Base-by-base conservation (phyloP, 2,888 invertebrate species). In the Rugalucina vietnamica region DNA sequence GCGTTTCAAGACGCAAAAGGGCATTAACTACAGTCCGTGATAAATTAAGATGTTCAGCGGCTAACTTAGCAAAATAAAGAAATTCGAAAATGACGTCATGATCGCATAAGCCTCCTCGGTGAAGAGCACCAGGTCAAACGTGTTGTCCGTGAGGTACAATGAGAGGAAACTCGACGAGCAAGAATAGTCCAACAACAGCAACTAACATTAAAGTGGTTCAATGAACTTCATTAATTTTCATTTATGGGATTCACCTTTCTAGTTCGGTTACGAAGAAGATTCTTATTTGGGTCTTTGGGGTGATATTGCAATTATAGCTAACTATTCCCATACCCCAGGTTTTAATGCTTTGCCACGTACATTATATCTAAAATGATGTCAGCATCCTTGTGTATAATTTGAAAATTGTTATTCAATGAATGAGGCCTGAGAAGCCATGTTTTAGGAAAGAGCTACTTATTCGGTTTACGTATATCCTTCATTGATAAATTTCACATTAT, bases 11-110 rank as follows among this genome's bases (percentile, higher is more conserved):
- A n/a, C n/a, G n/a, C n/a, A n/a, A n/a, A n/a, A n/a, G n/a, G n/a
- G n/a, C n/a, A n/a, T n/a, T n/a, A n/a, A n/a, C n/a, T n/a, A n/a
- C 99, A 99, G 99, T 34, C 98, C 98, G 94, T 98, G 98, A 93
- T 99, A 99, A 89, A 98, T 98, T 84, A 98, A 98, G 93, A 99
- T 98, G 95, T 98, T 98, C 81, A 98, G 97, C 18, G 98, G 98
- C 95, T 98, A 98, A 71, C 98, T 98, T 54, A 98, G 96, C 82
- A 98, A 97, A 84, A 99, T 97, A 94, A 98, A 97, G 95, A 98
- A 98, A 95, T 98, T 98, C 18, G 98, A 98, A 93, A 98, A 96
- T 50, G 92, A 89, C 4, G 92, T 90, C 79, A 94, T 90, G 12
- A 92, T 90, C 5, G 88, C 84, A 72, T 91, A 90, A 14, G 91